Conservation (phyloP, 2,888 invertebrate genomes). For the Napeogenes inachia region DNA sequence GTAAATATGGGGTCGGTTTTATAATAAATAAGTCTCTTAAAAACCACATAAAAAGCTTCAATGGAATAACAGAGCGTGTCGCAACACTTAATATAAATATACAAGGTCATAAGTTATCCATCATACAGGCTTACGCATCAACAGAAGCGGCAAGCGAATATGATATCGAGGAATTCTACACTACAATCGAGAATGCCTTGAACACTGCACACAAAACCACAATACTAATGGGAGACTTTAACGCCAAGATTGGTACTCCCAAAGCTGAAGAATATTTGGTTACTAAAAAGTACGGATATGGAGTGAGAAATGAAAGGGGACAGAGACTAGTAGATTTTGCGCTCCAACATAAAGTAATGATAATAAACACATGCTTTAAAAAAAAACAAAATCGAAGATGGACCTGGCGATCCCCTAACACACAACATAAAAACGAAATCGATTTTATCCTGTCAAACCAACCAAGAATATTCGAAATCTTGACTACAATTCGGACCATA, state of each 20-base stretch:
- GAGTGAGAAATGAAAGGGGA: conserved; percentile 10
- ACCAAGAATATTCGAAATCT: too few species aligned
- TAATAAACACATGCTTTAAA: too few species aligned
- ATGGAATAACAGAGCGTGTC: conserved; percentile 20
- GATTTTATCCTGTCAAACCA: too few species aligned
- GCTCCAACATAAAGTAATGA: too few species aligned
- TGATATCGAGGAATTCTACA: conserved; percentile 26
- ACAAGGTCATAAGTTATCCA: not conserved
- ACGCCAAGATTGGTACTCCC: conserved; percentile 19
- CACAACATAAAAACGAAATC: too few species aligned
- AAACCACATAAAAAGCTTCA: conserved; percentile 11
- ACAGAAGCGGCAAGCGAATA: conserved; percentile 23
- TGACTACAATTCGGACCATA: too few species aligned
- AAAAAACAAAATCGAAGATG: too few species aligned
- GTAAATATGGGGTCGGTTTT: not conserved
- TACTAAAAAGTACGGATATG: conserved; percentile 20
- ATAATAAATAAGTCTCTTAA: conserved; percentile 21
- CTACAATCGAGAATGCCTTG: conserved; percentile 19
- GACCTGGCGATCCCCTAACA: too few species aligned
- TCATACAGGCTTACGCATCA: conserved; percentile 30
- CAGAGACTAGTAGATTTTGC: not conserved
- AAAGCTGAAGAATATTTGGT: conserved; percentile 13
- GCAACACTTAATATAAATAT: conserved; percentile 16
- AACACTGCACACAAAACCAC: conserved; percentile 12
- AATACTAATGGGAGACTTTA: conserved; percentile 30